Conservation (phyloP, 2,797 vertebrate species). For the Gallinago nigripennis region DNA sequence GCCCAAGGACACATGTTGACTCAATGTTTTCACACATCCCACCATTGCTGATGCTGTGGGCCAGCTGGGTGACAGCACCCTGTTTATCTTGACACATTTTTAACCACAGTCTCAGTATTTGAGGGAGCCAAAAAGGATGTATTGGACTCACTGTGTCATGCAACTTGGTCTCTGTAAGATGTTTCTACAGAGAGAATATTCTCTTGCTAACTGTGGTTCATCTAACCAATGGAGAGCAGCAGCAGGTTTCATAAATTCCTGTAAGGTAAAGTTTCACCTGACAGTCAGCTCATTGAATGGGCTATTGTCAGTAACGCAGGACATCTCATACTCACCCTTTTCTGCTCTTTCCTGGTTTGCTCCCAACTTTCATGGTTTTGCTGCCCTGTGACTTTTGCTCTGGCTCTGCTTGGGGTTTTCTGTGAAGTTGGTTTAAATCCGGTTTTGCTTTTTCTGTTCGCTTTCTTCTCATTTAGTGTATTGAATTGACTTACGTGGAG, state of each 20-base stretch:
- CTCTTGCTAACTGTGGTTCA: background rate
- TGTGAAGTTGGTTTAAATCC: background rate
- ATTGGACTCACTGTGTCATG: background rate
- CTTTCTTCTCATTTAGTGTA: background rate
- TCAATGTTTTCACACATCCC: background rate
- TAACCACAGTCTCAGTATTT: background rate
- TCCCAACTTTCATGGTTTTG: accelerated
- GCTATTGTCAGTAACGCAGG: background rate
- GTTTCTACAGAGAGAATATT: background rate
- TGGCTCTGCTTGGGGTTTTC: background rate
- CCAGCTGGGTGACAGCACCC: background rate
- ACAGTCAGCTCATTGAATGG: background rate
- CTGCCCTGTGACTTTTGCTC: background rate
- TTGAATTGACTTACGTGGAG: accelerated
- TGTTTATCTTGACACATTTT: background rate
- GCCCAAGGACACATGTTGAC: accelerated
- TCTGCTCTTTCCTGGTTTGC: background rate
- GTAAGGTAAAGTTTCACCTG: accelerated
- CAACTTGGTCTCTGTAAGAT: accelerated
- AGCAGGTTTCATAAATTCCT: background rate
- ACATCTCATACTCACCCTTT: background rate
- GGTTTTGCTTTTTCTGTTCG: background rate
- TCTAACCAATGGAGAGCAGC: background rate
- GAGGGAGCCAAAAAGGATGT: background rate
- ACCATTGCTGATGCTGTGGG: background rate